A percentile compares a stretch with the other conserved stretches of the same genome.
Evolutionary conservation across 2,888 invertebrate species (phyloP).

Genomic region (Pollenia angustigena): DNA sequence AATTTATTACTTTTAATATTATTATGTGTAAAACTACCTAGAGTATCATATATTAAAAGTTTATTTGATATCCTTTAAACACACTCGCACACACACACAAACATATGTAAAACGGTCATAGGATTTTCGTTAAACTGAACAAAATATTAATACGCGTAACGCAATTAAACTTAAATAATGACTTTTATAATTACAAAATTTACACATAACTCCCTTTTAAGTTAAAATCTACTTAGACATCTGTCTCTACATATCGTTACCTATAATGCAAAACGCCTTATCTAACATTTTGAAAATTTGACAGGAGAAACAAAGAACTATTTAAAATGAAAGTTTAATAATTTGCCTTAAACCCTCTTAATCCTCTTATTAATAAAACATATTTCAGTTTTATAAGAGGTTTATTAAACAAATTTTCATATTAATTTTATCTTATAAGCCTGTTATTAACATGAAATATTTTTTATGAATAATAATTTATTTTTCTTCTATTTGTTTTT

Average conservation of each 20-base stretch:
- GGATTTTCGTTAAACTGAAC: conserved; percentile 28
- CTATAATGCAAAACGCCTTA: too few species aligned
- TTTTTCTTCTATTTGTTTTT: too few species aligned
- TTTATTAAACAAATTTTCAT: too few species aligned
- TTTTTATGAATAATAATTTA: too few species aligned
- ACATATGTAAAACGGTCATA: neutral
- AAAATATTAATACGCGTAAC: conserved; percentile 73
- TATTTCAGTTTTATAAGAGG: too few species aligned
- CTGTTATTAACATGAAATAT: too few species aligned
- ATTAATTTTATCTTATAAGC: too few species aligned
- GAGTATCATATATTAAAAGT: conserved; percentile 6
- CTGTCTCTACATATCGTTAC: neutral
- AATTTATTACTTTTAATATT: conserved; percentile 53
- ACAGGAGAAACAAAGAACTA: too few species aligned
- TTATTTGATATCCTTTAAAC: conserved; percentile 42
- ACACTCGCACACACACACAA: neutral
- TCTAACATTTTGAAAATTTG: too few species aligned
- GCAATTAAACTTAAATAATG: conserved; percentile 76
- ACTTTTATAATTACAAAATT: conserved; percentile 73
- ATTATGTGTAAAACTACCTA: conserved; percentile 67
- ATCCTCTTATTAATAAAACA: too few species aligned
- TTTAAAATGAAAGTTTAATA: too few species aligned
- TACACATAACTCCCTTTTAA: neutral
- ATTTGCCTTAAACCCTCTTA: too few species aligned
- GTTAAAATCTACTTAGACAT: neutral